Conservation (phyloP, 35 echinoderm and acorn worm species). For the Heliocidaris erythrogramma region DNA sequence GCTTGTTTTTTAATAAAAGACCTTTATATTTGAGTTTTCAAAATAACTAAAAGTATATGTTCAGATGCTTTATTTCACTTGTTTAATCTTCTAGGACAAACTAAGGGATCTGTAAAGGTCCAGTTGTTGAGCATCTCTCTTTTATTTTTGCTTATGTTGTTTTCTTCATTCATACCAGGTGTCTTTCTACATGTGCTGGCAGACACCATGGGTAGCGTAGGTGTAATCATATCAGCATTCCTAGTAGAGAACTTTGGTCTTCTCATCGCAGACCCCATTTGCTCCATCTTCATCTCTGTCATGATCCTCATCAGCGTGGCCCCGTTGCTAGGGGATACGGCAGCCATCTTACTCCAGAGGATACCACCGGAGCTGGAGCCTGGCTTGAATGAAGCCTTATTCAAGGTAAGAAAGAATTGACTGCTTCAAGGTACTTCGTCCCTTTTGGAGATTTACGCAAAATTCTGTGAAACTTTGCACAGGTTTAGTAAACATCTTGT, state of each 20-base stretch:
- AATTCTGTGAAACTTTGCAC: too few relatives aligned
- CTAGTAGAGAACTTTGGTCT: slow-evolving; percentile 94
- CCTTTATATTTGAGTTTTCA: too few relatives aligned
- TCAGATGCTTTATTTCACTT: too few relatives aligned
- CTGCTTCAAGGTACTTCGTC: too few relatives aligned
- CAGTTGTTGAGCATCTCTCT: too few relatives aligned
- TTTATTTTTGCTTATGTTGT: not conserved
- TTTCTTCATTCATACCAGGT: slow-evolving; percentile 44
- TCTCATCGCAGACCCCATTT: slow-evolving; percentile 94
- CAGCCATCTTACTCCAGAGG: slow-evolving; percentile 90
- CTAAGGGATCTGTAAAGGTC: too few relatives aligned
- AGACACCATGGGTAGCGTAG: slow-evolving; percentile 95
- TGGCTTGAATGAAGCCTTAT: slow-evolving; percentile 73
- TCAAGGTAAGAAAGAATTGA: slow-evolving; percentile 54
- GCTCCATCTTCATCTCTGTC: slow-evolving; percentile 89
- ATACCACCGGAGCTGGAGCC: slow-evolving; percentile 81
- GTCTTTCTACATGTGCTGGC: slow-evolving; percentile 94
- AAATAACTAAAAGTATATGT: too few relatives aligned
- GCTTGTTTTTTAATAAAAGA: too few relatives aligned
- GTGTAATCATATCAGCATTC: slow-evolving; percentile 93
- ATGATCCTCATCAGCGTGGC: slow-evolving; percentile 93
- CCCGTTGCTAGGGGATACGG: slow-evolving; percentile 85
- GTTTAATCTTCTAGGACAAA: too few relatives aligned
- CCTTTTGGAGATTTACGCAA: too few relatives aligned
- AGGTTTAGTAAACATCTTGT: too few relatives aligned